Conservation (phyloP, 2,113 vertebrate genomes). For the Patagioenas fasciata region DNA sequence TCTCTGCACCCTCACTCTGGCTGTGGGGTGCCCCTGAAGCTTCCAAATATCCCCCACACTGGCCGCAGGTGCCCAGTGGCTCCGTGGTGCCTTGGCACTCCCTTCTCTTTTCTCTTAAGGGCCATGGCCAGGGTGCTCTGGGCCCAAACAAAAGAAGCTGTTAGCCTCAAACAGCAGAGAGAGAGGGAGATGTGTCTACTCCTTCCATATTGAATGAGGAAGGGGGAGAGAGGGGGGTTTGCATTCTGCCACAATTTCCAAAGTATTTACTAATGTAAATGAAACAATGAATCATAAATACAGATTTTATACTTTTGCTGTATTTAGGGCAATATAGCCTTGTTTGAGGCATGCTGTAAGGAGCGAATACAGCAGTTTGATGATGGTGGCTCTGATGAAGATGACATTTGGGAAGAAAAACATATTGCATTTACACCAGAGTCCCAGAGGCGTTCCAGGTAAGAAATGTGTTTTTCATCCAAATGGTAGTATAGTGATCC, state of each 20-base stretch:
- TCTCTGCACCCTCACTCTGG: too few relatives aligned
- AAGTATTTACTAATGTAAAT: background rate
- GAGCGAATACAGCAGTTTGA: constrained; percentile 98
- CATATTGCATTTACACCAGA: constrained; percentile 92
- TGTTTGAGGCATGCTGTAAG: constrained; percentile 98
- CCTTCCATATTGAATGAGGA: too few relatives aligned
- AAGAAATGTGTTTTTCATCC: background rate
- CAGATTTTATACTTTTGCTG: background rate
- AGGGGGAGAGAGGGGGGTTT: too few relatives aligned
- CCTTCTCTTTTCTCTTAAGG: too few relatives aligned
- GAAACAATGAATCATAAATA: background rate
- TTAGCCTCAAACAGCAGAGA: too few relatives aligned
- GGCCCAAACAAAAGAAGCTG: too few relatives aligned
- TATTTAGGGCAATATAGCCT: constrained; percentile 91
- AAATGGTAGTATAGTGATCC: background rate
- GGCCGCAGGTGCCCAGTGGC: too few relatives aligned
- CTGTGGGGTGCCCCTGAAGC: too few relatives aligned
- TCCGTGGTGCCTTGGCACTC: too few relatives aligned
- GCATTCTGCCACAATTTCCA: background rate
- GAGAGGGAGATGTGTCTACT: too few relatives aligned
- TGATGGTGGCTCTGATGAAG: constrained; percentile 95
- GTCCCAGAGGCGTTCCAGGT: constrained; percentile 92
- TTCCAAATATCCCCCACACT: too few relatives aligned
- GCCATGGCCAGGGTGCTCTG: too few relatives aligned
- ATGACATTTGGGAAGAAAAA: constrained; percentile 99